Conservation (phyloP, 2,888 invertebrate genomes). For the Dasysyrphus tricinctus region DNA sequence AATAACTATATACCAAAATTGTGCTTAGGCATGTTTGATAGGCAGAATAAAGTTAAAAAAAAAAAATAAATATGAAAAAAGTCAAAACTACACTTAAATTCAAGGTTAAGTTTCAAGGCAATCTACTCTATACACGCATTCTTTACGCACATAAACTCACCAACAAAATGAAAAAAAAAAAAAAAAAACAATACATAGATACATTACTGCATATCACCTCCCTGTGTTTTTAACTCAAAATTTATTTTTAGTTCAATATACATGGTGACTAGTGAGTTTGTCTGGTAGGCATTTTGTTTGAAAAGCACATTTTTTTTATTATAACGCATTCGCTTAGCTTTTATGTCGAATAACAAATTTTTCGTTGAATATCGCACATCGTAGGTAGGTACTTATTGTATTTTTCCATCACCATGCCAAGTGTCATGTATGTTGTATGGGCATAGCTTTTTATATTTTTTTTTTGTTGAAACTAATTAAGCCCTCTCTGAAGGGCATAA, state of each 20-base stretch:
- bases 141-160: slow-evolving; percentile 64
- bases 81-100: slow-evolving; percentile 60
- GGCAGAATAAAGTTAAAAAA: neutral
- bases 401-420: neutral
- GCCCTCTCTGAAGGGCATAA: slow-evolving; percentile 67
- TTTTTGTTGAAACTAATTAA: slow-evolving; percentile 28
- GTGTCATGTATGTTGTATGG: neutral
- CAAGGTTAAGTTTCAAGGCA: slow-evolving; percentile 72
- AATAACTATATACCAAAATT: neutral
- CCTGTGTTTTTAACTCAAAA: slow-evolving; percentile 21
- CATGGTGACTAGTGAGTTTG: neutral
- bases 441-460: slow-evolving; percentile 31
- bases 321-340: slow-evolving; percentile 8
- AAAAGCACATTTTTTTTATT: slow-evolving; percentile 35
- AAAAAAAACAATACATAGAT: slow-evolving; percentile 17
- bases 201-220: slow-evolving; percentile 55
- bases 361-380: neutral
- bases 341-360: slow-evolving; percentile 13
- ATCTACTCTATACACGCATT: slow-evolving; percentile 66
- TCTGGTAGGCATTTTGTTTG: slow-evolving; percentile 25
- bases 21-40: neutral
- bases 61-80: slow-evolving; percentile 50
- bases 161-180: neutral
- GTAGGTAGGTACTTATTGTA: neutral
- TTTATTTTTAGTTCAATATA: slow-evolving; percentile 18